A percentile compares a stretch with the other conserved stretches of the same genome.
These are phyloP conservation scores for Nephrocerus scutellatus DNA, from an alignment of 2,888 invertebrate species.

Conservation along the genomic window DNA sequence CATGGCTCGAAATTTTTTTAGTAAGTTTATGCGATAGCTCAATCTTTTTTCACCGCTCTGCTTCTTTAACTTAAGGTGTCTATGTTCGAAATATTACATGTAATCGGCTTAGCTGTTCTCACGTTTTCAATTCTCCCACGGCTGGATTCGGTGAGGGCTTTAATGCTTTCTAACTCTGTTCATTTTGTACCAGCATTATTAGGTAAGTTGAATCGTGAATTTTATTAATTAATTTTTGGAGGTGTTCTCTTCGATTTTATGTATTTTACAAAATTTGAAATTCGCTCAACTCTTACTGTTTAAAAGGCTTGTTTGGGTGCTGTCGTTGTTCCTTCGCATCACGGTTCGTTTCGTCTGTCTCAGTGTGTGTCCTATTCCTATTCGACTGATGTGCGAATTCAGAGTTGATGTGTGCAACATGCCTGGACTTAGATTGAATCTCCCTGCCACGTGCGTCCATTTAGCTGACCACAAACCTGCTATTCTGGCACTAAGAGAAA, in stretches of 20 bases:
- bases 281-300: no score
- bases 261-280: no score
- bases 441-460: no score
- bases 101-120: conserved; percentile 69
- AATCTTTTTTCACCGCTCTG: no score
- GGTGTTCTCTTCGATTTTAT: no score
- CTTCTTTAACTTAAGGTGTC: conserved; percentile 50
- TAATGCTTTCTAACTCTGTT: conserved; percentile 77
- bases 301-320: neutral
- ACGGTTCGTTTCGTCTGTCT: neutral
- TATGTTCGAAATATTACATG: conserved; percentile 70
- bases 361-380: no score
- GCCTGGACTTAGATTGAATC: no score
- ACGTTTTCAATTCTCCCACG: conserved; percentile 71
- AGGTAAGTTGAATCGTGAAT: conserved; percentile 57
- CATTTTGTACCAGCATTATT: conserved; percentile 74
- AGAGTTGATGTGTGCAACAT: no score
- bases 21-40: conserved; percentile 44
- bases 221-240: no score
- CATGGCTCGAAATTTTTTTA: conserved; percentile 51
- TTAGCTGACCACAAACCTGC: no score
- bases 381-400: no score
- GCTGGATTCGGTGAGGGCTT: conserved; percentile 72
- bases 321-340: neutral
- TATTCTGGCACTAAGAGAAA: no score